Conservation (phyloP, 2,797 vertebrate genomes). For the Champsocephalus esox region DNA sequence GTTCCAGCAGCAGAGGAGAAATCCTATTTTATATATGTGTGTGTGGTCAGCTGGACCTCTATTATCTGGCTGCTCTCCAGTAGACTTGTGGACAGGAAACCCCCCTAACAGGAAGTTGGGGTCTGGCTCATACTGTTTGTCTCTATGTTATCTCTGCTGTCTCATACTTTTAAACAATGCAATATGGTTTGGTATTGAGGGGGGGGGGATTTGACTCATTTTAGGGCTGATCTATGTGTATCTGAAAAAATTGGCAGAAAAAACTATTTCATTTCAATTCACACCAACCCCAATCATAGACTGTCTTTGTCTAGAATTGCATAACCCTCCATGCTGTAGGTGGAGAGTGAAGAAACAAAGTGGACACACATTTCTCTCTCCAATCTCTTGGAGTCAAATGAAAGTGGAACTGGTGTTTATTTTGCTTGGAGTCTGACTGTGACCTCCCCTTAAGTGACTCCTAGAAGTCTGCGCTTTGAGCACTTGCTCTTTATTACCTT, state of each 20-base stretch:
- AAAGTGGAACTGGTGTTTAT: constrained; percentile 68
- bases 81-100: constrained; percentile 33
- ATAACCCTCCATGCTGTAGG: constrained; percentile 12
- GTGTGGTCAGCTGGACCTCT: constrained; percentile 40
- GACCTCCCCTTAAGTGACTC: constrained; percentile 12
- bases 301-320: constrained; percentile 24
- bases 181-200: background rate
- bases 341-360: constrained; percentile 26
- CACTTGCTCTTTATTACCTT: constrained; percentile 33
- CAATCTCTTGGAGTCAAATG: constrained; percentile 47
- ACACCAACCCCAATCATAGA: constrained; percentile 1
- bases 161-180: background rate
- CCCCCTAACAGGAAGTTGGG: constrained; percentile 59
- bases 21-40: background rate
- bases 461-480: constrained; percentile 21
- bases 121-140: constrained; percentile 40
- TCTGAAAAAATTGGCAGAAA: background rate
- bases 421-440: constrained; percentile 32
- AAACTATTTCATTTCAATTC: background rate
- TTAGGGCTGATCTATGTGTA: background rate
- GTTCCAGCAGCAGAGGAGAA: constrained; percentile 13
- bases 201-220: background rate
- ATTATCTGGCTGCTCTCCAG: constrained; percentile 53
- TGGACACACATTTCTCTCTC: constrained; percentile 30
- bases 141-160: constrained; percentile 39